Evolutionary conservation across 2,797 vertebrate genomes (phyloP).

Genomic region (Phataginus tricuspis): DNA sequence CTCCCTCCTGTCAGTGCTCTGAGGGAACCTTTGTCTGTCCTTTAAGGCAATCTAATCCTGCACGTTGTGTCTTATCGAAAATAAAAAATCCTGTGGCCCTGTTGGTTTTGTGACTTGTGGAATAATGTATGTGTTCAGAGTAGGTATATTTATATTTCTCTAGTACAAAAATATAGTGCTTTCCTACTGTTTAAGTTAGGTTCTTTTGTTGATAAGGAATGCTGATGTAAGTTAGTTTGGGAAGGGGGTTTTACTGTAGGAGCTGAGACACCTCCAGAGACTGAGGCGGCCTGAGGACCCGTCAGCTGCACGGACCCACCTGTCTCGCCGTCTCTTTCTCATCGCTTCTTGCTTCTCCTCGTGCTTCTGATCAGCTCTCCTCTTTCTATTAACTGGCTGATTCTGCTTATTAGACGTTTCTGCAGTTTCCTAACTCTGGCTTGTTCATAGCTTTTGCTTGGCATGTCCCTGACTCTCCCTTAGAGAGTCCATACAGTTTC

Average conservation of each 20-base stretch:
- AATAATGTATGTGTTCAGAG: background rate
- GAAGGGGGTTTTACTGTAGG: conserved; percentile 36
- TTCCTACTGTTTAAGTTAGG: background rate
- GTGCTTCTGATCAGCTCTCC: conserved; percentile 7
- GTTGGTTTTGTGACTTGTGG: background rate
- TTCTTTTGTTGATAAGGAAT: conserved; percentile 35
- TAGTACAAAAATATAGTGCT: background rate
- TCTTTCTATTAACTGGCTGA: background rate
- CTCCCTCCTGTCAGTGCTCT: background rate
- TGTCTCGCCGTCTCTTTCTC: background rate
- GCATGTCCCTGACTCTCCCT: background rate
- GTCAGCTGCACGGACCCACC: background rate
- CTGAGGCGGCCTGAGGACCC: background rate
- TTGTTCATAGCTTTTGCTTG: background rate
- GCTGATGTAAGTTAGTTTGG: background rate
- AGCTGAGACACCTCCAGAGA: conserved; percentile 14
- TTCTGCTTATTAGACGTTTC: background rate
- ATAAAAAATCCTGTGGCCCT: background rate
- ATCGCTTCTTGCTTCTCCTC: background rate
- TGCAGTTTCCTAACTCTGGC: background rate
- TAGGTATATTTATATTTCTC: background rate
- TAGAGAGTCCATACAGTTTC: background rate
- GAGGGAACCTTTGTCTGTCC: background rate
- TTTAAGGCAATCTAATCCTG: background rate
- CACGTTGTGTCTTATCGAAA: background rate